These are phyloP conservation scores for Pseudorhiza aurosa DNA, from an alignment of 30 jellyfish, hydroid and myxozoan species.

Conservation along the genomic window DNA sequence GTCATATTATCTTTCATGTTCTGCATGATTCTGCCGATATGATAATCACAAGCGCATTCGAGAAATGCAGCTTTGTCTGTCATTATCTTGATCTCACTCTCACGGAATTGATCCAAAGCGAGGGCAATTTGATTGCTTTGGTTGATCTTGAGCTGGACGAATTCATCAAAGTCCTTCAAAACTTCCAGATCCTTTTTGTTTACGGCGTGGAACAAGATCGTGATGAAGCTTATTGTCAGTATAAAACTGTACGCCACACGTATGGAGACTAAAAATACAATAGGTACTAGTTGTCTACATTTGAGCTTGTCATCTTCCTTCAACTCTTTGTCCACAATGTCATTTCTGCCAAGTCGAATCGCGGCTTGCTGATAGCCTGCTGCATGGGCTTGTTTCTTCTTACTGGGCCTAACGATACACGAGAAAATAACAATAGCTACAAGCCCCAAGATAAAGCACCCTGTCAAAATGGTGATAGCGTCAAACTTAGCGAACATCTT, in stretches of 20 bases:
- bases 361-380: conserved; percentile 37
- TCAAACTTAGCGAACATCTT: conserved; percentile 16
- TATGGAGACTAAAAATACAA: conserved; percentile 32
- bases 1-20: conserved; percentile 65
- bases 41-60: conserved; percentile 68
- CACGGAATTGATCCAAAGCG: conserved; percentile 66
- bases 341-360: conserved; percentile 12
- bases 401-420: conserved; percentile 27
- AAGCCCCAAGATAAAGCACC: conserved; percentile 26
- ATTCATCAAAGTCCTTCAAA: conserved; percentile 12
- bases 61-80: conserved; percentile 54
- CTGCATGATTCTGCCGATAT: conserved; percentile 42
- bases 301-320: conserved; percentile 27
- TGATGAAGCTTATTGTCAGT: conserved; percentile 26
- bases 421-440: conserved; percentile 20
- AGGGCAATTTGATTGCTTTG: conserved; percentile 54
- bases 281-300: conserved; percentile 29
- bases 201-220: conserved; percentile 8
- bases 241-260: conserved; percentile 62
- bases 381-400: neutral
- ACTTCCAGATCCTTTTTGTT: conserved; percentile 25
- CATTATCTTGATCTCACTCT: conserved; percentile 52
- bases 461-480: conserved; percentile 28
- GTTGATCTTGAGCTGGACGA: conserved; percentile 26
- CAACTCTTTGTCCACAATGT: conserved; percentile 1